Conservation (phyloP, 2,888 invertebrate genomes). For the Diadegma fenestrale region DNA sequence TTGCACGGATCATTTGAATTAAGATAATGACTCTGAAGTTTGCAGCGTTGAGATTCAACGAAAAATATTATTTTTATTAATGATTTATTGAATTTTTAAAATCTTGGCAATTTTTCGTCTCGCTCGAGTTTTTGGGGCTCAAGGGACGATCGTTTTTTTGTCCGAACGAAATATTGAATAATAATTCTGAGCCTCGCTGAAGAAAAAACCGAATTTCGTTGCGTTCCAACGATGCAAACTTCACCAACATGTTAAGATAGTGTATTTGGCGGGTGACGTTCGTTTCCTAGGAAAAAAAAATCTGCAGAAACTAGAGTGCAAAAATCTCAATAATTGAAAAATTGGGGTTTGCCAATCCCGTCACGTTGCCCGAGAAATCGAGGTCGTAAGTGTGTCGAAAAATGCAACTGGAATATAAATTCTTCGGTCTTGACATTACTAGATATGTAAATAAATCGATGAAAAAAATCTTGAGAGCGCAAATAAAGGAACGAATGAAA, state of each 20-base stretch:
- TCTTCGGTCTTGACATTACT: slow-evolving; percentile 77
- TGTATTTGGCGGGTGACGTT: background rate
- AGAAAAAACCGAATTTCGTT: too few relatives aligned
- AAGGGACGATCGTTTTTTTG: too few relatives aligned
- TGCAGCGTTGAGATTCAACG: too few relatives aligned
- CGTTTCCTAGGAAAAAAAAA: slow-evolving; percentile 1
- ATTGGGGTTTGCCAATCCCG: slow-evolving; percentile 8
- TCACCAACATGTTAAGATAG: too few relatives aligned
- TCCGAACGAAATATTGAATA: too few relatives aligned
- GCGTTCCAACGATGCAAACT: too few relatives aligned
- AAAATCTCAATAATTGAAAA: background rate
- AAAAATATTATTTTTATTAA: too few relatives aligned
- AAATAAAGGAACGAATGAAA: slow-evolving; percentile 79
- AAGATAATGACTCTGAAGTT: too few relatives aligned
- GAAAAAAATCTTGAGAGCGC: slow-evolving; percentile 63
- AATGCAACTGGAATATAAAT: slow-evolving; percentile 74
- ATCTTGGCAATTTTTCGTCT: too few relatives aligned
- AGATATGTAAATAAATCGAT: slow-evolving; percentile 82
- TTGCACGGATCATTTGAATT: background rate
- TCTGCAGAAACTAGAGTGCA: background rate
- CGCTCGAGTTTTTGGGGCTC: too few relatives aligned
- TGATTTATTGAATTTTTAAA: too few relatives aligned
- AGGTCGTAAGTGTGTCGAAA: slow-evolving; percentile 39
- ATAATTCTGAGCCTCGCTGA: too few relatives aligned
- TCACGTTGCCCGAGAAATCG: slow-evolving; percentile 35